A percentile compares a stretch with the other conserved stretches of the same genome.
phyloP scores from a whole-genome alignment of 1,140 invertebrate species.

The Aphelenchoides besseyi region DNA sequence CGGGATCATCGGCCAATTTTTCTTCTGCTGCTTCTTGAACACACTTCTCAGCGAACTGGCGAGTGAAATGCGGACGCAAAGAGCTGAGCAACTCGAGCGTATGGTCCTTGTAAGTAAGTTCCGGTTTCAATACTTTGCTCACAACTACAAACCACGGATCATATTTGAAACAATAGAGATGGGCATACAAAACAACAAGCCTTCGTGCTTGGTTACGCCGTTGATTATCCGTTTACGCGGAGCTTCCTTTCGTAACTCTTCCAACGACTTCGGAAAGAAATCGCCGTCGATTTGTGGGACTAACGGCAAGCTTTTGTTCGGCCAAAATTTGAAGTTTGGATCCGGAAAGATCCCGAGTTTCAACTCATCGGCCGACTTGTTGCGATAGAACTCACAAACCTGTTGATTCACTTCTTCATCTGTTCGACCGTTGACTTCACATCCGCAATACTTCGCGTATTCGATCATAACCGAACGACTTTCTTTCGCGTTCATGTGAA shows the following conservation, averaged over 20 bases:
- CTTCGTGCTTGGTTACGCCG: constrained; percentile 47
- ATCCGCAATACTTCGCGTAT: constrained; percentile 26
- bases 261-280: constrained; percentile 44
- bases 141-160: neutral
- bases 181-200: constrained; percentile 49
- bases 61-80: neutral
- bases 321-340: neutral
- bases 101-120: neutral
- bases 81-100: neutral
- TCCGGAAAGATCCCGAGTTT: constrained; percentile 27
- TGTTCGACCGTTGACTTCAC: constrained; percentile 22
- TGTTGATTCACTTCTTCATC: constrained; percentile 24
- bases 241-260: constrained; percentile 48
- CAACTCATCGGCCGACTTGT: constrained; percentile 25
- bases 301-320: neutral
- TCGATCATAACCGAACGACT: constrained; percentile 27
- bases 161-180: neutral
- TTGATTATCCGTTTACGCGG: constrained; percentile 41
- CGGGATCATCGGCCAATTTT: neutral
- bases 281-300: constrained; percentile 35
- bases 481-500: constrained; percentile 32
- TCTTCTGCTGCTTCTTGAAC: neutral
- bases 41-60: neutral
- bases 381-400: constrained; percentile 30
- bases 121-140: neutral